Evolutionary conservation across 2,888 invertebrate genomes (phyloP), one percentile per base, ranked within the genome.

Genomic region (Amblyjoppa fuscipennis): DNA sequence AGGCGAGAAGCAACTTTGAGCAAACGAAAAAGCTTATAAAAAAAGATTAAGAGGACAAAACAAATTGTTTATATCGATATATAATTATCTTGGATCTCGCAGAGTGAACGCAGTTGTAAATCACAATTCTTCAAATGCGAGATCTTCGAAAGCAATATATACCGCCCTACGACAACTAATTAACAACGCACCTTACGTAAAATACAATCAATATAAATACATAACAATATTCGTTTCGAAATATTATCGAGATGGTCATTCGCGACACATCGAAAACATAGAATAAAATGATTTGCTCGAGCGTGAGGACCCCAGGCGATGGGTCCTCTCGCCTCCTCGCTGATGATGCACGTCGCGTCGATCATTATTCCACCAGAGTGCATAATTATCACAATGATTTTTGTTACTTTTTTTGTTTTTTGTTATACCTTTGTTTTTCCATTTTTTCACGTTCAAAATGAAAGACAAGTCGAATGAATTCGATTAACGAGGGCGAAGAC

Each of bases 131-230:
- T 34, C 34, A 34, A 16, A n/a, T 16, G 25, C 53, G 59, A 64
- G 73, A 77, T 83, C 64, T 64, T 64, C 61, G 61, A 78, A 79
- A 66, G 74, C 68, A 49, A 76, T 77, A 70, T 78, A 45, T 71
- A 31, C 49, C 68, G 61, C 69, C 66, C 66, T 74, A 89, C 87
- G 90, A 88, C 87, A 90, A 91, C 90, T 91, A 92, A 91, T 92
- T 82, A 91, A 92, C 91, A 91, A 91, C 86, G 86, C 89, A 88
- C 83, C 87, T 88, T 87, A 88, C 87, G 86, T 88, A 88, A 88
- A 88, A 87, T 89, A 88, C 86, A 88, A 89, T 90, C 73, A 88
- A 90, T 89, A 91, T 85, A 89, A 90, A 91, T 91, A 91, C 88
- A 88, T 87, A 91, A 92, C 91, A 92, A 91, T 88, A 87, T 88